These are phyloP conservation scores for Tethya wilhelma DNA, from an alignment of 37 sponge, comb jelly and placozoan species.

Conservation along the genomic window DNA sequence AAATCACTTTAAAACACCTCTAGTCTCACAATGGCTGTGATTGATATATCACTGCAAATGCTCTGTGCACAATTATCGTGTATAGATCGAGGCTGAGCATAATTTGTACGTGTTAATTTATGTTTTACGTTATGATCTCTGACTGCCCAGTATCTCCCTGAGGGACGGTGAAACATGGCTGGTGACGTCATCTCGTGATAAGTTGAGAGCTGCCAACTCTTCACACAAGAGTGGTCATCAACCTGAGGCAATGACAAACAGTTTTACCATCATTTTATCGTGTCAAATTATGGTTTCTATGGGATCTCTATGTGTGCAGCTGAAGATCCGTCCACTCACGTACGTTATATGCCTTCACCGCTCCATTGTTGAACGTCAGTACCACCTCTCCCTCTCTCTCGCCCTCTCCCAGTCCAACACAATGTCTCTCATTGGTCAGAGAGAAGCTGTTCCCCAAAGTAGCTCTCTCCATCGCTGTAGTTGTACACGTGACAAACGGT, in stretches of 20 bases:
- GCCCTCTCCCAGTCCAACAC: conserved; percentile 9
- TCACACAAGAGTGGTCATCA: background rate
- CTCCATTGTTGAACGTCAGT: conserved; percentile 11
- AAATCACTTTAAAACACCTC: too few species aligned
- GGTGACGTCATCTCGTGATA: background rate
- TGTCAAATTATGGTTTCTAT: too few species aligned
- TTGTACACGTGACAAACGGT: too few species aligned
- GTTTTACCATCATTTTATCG: background rate
- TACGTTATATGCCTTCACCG: conserved; percentile 16
- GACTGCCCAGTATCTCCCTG: conserved; percentile 9
- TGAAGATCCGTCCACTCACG: background rate
- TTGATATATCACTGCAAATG: too few species aligned
- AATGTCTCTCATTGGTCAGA: background rate
- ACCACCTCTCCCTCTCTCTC: conserved; percentile 4
- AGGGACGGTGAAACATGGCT: background rate
- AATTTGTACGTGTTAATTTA: too few species aligned
- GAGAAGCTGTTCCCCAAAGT: too few species aligned
- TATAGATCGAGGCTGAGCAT: too few species aligned
- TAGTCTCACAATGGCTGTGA: too few species aligned
- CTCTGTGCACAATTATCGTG: too few species aligned
- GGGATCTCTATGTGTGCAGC: background rate
- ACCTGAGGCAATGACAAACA: background rate
- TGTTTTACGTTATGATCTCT: too few species aligned
- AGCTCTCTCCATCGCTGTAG: too few species aligned
- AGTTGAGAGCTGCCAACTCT: conserved; percentile 13